Evolutionary conservation across 2,113 vertebrate genomes (phyloP), one percentile per base, ranked within the genome.

Genomic region (Mormyrus lacerda): DNA sequence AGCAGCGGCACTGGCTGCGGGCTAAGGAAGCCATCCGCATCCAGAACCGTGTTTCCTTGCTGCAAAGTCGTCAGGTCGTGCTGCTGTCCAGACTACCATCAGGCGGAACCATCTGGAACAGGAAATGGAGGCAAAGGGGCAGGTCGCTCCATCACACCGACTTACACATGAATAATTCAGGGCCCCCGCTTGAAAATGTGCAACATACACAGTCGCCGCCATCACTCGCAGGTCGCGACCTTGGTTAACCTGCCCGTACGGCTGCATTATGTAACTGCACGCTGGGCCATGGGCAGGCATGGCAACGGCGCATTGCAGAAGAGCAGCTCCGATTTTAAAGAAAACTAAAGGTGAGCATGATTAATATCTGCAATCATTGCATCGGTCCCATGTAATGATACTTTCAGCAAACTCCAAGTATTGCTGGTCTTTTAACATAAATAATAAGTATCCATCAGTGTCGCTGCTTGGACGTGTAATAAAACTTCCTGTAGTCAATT

Each of bases 21-120:
- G 79, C 50, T 39, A 48, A 19, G 50, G 88, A 55, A 53, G 35
- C 13, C 17, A 19, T 89, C 17, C 87, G 48, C 79, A 88, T 87
- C 88, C 39, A 89, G 24, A 69, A 11, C 2, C 47, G 42, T 39
- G 53, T 89, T 90, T 86, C 76, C 90, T 87, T 92, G 87, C 88
- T 89, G 82, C 50, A 76, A 39, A 89, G 61, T 58, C 45, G 88
- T 89, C 85, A 47, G 69, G 69, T 83, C 31, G 19, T 35, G 42
- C 53, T 42, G 61, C 35, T 79, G 44, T 87, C 89, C 35, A 19
- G 47, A 39, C 24, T 50, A 9, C 45, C 21, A 44, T 87, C 61
- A 90, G 48, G 61, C 51, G 39, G 35, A 44, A 87, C 85, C 89
- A 90, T 88, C 86, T 90, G 85, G 69, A 87, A 47, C n/a, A 50